These are phyloP conservation scores for Noturus placidus DNA, from an alignment of 2,113 vertebrate species.

Conservation along the genomic window DNA sequence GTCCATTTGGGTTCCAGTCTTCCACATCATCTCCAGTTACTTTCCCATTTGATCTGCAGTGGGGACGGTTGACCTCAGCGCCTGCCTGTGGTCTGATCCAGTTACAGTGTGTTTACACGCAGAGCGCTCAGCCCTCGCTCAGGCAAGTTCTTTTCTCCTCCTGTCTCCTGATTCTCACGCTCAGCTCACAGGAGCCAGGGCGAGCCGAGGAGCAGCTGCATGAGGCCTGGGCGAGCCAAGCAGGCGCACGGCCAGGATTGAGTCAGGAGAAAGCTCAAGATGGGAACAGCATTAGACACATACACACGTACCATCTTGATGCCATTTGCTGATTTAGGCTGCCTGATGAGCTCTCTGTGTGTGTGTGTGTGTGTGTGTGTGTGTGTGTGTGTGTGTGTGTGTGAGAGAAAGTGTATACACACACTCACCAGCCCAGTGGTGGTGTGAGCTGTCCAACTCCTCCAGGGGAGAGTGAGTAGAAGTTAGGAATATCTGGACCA, in stretches of 20 bases:
- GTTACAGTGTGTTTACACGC: slow-evolving; percentile 41
- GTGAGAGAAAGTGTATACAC: not conserved
- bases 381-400: slow-evolving; percentile 20
- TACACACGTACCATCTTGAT: slow-evolving; percentile 11
- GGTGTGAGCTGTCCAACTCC: slow-evolving; percentile 96
- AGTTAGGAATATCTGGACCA: slow-evolving; percentile 92
- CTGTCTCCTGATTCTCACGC: slow-evolving; percentile 14
- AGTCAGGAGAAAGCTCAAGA: slow-evolving; percentile 20
- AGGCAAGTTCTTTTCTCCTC: not conserved
- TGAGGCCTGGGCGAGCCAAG: slow-evolving; percentile 6
- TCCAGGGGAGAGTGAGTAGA: slow-evolving; percentile 93
- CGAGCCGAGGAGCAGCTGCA: slow-evolving; percentile 20
- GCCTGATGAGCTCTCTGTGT: slow-evolving; percentile 58
- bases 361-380: not conserved
- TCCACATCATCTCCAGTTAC: slow-evolving; percentile 21
- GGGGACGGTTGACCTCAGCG: slow-evolving; percentile 11
- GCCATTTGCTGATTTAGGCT: slow-evolving; percentile 42
- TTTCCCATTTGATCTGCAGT: slow-evolving; percentile 12
- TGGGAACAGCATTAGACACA: slow-evolving; percentile 15
- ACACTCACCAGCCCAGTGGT: slow-evolving; percentile 93
- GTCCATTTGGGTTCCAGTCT: not conserved
- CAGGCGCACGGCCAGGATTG: slow-evolving; percentile 14
- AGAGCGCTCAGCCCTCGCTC: not conserved
- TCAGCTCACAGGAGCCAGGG: slow-evolving; percentile 19
- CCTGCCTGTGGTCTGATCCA: slow-evolving; percentile 33